phyloP scores from a whole-genome alignment of 2,888 invertebrate species.

The Meloe dianella region DNA sequence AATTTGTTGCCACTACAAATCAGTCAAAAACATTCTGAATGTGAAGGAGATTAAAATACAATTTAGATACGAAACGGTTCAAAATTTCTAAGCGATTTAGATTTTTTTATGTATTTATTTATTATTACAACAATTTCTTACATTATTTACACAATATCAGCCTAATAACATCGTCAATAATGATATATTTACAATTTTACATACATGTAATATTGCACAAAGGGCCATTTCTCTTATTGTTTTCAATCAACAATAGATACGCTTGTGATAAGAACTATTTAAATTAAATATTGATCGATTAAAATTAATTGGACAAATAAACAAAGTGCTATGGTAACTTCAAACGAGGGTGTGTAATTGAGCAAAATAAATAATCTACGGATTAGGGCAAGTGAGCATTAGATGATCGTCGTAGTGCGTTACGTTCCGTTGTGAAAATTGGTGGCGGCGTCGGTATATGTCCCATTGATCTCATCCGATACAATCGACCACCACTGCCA shows the following conservation, averaged over 20 bases:
- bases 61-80: too few relatives aligned
- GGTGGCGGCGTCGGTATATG: constrained; percentile 46
- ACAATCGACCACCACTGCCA: constrained; percentile 35
- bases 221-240: constrained; percentile 19
- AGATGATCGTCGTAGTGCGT: constrained; percentile 46
- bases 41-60: too few relatives aligned
- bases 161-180: background rate
- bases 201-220: constrained; percentile 27
- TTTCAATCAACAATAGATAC: constrained; percentile 16
- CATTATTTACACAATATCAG: constrained; percentile 19
- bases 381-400: constrained; percentile 42
- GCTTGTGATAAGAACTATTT: background rate
- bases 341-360: background rate
- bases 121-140: constrained; percentile 6
- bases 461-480: constrained; percentile 41
- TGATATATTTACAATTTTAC: constrained; percentile 22
- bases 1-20: too few relatives aligned
- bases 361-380: constrained; percentile 12
- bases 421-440: constrained; percentile 51
- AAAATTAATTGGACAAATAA: background rate
- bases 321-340: constrained; percentile 6
- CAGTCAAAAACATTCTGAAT: too few relatives aligned
- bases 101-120: background rate
- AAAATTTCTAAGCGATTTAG: too few relatives aligned
- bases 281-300: background rate